A percentile compares a stretch with the other conserved stretches of the same genome.
Conservation (phyloP, 1,140 invertebrate genomes). For the Eubasilissa regina region DNA sequence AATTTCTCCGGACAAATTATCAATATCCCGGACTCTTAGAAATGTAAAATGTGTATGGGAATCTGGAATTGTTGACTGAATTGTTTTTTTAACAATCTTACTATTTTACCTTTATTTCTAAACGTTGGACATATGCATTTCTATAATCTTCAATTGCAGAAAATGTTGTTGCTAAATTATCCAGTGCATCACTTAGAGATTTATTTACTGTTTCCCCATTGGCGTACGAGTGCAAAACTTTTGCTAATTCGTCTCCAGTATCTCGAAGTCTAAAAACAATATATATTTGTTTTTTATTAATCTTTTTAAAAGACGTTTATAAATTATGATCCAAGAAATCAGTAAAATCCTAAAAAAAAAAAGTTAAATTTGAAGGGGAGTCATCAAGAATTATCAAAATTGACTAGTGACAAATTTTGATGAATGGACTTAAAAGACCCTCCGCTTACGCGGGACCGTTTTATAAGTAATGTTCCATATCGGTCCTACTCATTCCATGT, state of each 20-base stretch:
- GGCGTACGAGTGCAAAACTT: slow-evolving; percentile 77
- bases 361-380: not conserved
- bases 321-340: not conserved
- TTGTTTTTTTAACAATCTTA: too few relatives aligned
- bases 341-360: not conserved
- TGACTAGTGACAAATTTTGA: too few relatives aligned
- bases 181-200: slow-evolving; percentile 75
- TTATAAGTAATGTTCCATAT: too few relatives aligned
- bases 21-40: too few relatives aligned
- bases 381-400: not conserved
- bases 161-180: slow-evolving; percentile 77
- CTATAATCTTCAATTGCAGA: slow-evolving; percentile 81
- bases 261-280: slow-evolving; percentile 74
- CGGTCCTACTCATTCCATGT: too few relatives aligned
- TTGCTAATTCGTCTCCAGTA: slow-evolving; percentile 79
- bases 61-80: too few relatives aligned
- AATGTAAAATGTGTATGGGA: too few relatives aligned
- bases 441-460: too few relatives aligned
- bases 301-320: not conserved
- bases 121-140: slow-evolving; percentile 79
- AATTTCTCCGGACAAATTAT: too few relatives aligned
- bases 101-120: slow-evolving; percentile 77
- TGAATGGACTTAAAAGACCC: too few relatives aligned
- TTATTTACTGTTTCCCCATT: slow-evolving; percentile 81
- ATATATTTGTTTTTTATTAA: not conserved